Percentiles rank a stretch among this genome's conserved stretches.
phyloP scores from a whole-genome alignment of 2,113 vertebrate genomes.

The Emydura subglobosa region DNA sequence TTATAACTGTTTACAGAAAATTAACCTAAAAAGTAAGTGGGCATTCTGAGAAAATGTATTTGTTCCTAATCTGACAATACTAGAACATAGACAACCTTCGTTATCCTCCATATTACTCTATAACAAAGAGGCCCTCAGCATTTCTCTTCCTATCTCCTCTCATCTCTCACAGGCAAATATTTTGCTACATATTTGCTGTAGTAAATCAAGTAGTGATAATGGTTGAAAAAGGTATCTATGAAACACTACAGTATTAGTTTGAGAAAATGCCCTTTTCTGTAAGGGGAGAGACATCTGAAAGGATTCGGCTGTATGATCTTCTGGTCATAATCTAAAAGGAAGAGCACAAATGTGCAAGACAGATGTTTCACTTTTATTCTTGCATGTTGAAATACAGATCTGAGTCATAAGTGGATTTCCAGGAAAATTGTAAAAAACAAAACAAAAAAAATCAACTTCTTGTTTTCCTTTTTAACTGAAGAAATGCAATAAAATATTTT shows the following conservation, averaged over 20 bases:
- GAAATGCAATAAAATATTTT: neutral
- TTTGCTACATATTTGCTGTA: fast-evolving
- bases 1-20: neutral
- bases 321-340: fast-evolving
- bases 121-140: fast-evolving
- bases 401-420: neutral
- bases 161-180: neutral
- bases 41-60: neutral
- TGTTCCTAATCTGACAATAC: neutral
- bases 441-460: neutral
- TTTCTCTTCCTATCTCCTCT: fast-evolving
- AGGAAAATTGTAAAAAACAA: neutral
- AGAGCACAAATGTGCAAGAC: fast-evolving
- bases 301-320: neutral
- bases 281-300: neutral
- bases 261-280: neutral
- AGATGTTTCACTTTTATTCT: fast-evolving
- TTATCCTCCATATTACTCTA: neutral
- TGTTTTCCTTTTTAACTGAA: neutral
- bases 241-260: neutral
- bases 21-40: neutral
- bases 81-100: neutral
- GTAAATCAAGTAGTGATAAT: neutral
- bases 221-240: neutral
- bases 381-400: neutral